Percentiles rank a stretch among this genome's conserved stretches.
Evolutionary conservation across 2,113 vertebrate species (phyloP).

Genomic region (Oxyruncus cristatus): DNA sequence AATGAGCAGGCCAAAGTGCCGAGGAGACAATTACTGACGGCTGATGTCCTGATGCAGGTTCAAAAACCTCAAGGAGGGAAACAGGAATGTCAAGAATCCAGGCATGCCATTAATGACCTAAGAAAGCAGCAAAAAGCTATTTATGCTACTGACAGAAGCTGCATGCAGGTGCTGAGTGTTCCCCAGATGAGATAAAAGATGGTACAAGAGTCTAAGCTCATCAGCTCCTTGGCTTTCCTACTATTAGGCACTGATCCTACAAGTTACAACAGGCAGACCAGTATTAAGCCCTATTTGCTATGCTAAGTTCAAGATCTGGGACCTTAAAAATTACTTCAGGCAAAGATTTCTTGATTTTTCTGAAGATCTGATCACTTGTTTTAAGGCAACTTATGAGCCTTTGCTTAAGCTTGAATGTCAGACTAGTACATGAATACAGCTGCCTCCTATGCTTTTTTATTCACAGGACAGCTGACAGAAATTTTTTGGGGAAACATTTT

Average conservation of each 20-base stretch:
- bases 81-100: conserved; percentile 69
- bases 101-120: conserved; percentile 74
- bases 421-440: background rate
- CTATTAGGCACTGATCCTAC: conserved; percentile 5
- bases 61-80: conserved; percentile 42
- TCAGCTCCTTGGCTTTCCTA: conserved; percentile 18
- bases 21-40: conserved; percentile 50
- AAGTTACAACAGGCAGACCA: conserved; percentile 23
- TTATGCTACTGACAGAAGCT: conserved; percentile 62
- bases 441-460: background rate
- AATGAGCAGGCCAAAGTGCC: conserved; percentile 52
- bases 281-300: background rate
- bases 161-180: conserved; percentile 71
- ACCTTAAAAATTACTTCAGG: conserved; percentile 24
- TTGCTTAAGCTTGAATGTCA: background rate
- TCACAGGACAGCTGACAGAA: background rate
- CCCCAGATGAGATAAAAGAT: conserved; percentile 66
- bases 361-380: conserved; percentile 18
- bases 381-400: background rate
- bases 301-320: background rate
- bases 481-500: background rate
- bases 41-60: conserved; percentile 54
- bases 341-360: conserved; percentile 25
- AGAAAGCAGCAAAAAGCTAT: conserved; percentile 43
- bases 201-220: conserved; percentile 25